Base-by-base conservation (phyloP, 1,140 invertebrate genomes). In the Charaxes varanes region DNA sequence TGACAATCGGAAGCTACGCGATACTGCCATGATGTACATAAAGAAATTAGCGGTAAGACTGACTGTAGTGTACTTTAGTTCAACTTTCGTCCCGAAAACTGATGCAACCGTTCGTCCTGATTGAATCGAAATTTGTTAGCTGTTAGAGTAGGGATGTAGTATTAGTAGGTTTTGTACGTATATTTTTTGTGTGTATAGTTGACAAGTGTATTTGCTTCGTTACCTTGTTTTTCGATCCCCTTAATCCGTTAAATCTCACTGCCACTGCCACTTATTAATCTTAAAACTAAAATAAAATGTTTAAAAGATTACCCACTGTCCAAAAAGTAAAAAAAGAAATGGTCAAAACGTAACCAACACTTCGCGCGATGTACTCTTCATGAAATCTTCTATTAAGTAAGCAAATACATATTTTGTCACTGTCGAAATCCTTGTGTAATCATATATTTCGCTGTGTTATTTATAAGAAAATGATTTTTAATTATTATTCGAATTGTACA, bases 11-110 rank as follows among this genome's bases (percentile, higher is more conserved):
- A 62, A 74, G 70, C 70, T 74, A 74, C 68, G 58, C 21, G 53
- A 71, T 64, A 74, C 70, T 74, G 70, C 70, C 70, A 74, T 56
- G 23, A 10, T 68, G 66, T 71, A 71, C 23, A 71, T 69, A 71
- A 42, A 32, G 37, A 46, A 38, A 40, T 36, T 38, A 53, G 35
- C 6, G 15, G 6, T 52, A 52, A 52, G 41, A 47, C 49, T 52
- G 35, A 50, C 18, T 36, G 21, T 43, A 49, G 35, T 34, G 33
- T 53, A 48, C 31, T 13, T 33, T 52, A 45, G 32, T 47, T 45
- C 8, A 40, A 41, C 10, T 40, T 53, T 42, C 43, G 53, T 53
- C 58, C 58, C 58, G 48, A 53, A 53, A 54, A 50, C 54, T 15
- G 18, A 35, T 49, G 41, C 41, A 48, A 49, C 53, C 41, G 62